Base-by-base conservation (phyloP, 2,113 vertebrate species). In the Montifringilla adamsi region DNA sequence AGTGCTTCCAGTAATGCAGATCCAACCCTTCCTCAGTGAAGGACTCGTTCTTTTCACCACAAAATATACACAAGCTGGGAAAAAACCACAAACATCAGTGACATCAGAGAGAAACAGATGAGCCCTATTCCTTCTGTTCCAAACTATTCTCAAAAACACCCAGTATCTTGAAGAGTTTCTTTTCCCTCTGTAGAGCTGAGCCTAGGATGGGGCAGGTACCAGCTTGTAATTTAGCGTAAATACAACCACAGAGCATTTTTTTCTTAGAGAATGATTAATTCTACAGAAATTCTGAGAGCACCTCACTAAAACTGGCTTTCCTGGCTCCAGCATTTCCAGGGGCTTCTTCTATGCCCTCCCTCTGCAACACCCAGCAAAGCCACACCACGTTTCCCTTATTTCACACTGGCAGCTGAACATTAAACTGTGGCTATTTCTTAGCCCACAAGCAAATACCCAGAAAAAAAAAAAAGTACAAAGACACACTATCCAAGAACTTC, bases 1-100 rank as follows among this genome's bases (percentile, higher is more conserved):
- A 99, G 70, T 98, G 97, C 60, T 98, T 99, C 99, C 99, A 99
- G 97, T 99, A 99, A 88, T 99, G 99, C 33, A 99, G 98, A 88
- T 99, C 99, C 96, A 99, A 88, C 4, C 99, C 98, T 7, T 99
- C 99, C 33, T 98, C 98, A 1, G 98, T 99, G 96, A 99, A 99
- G 18, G 98, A 92, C 17, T 97, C 94, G 0, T 96, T 97, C 79
- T 97, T 97, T 66, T 98, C 98, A 46, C 98, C 98, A 53, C 99
- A 99, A 81, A 99, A 99, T 83, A 99, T 98, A 63, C 99, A 99
- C 37, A 99, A 89, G 26, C 99, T 99, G 47, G 96, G 6, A 3
- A 76, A 80, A 73, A 70, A 75, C 20, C 1, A 31, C 41, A 19
- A 15, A 37, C 15, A n/a, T 70, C 43, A 69, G 16, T 41, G 73